These are phyloP conservation scores for Aviceda subcristata DNA, from an alignment of 2,113 vertebrate species.

Conservation along the genomic window DNA sequence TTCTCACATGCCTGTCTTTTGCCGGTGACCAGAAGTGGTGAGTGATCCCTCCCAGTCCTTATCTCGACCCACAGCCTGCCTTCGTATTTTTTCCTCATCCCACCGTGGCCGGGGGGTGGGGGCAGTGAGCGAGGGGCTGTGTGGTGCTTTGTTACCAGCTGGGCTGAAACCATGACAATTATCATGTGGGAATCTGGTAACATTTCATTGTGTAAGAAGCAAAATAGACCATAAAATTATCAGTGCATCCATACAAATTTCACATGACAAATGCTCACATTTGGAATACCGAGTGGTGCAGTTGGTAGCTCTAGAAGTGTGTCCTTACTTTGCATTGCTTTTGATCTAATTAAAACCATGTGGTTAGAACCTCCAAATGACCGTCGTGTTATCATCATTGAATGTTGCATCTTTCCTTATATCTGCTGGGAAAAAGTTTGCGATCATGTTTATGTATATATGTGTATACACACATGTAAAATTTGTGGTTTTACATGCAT, in stretches of 20 bases:
- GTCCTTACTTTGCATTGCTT: background rate
- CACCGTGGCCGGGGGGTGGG: no score
- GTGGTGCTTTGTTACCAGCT: no score
- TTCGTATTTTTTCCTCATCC: no score
- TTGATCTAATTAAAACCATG: background rate
- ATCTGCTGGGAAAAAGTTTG: background rate
- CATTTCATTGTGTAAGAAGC: background rate
- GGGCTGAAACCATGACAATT: no score
- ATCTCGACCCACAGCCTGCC: no score
- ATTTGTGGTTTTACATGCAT: background rate
- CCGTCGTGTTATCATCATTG: no score
- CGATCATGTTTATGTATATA: background rate
- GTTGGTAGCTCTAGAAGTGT: background rate
- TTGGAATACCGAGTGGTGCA: background rate
- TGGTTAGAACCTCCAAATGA: background rate
- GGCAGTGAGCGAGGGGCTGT: accelerated
- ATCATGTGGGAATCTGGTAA: background rate
- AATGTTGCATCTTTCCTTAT: background rate
- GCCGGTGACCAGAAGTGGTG: no score
- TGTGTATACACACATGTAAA: background rate
- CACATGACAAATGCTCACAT: background rate
- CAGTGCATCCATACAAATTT: background rate
- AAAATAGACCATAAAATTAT: background rate
- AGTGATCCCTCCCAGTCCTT: no score
- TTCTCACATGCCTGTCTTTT: no score